phyloP scores from a whole-genome alignment of 2,113 vertebrate genomes.

The Saccopteryx bilineata region DNA sequence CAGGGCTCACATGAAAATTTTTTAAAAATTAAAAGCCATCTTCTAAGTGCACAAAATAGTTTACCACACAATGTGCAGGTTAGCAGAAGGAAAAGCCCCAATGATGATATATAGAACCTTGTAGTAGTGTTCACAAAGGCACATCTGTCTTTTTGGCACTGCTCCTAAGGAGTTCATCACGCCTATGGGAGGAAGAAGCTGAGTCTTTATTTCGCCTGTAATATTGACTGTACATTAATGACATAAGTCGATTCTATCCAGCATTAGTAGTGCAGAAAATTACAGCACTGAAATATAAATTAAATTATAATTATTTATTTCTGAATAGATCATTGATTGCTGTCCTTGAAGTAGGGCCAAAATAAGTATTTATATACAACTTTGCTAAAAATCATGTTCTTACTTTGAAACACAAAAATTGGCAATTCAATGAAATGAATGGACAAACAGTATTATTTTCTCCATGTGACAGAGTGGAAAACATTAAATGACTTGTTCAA shows the following conservation, averaged over 20 bases:
- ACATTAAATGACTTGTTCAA: not conserved
- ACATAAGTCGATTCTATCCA: not conserved
- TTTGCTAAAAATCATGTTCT: constrained; percentile 35
- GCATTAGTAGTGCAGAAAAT: not conserved
- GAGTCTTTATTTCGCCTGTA: not conserved
- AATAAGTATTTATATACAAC: not conserved
- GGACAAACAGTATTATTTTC: not conserved
- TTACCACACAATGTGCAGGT: not conserved
- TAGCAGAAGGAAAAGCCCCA: not conserved
- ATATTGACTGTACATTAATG: not conserved
- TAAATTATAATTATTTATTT: not conserved
- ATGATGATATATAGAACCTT: not conserved
- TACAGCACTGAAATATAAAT: not conserved
- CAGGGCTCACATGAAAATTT: not conserved
- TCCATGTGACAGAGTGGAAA: constrained; percentile 36
- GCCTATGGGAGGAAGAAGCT: not conserved
- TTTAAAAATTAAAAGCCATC: not conserved
- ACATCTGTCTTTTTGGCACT: not conserved
- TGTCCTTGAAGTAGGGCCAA: not conserved
- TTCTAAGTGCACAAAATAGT: not conserved
- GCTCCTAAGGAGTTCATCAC: not conserved
- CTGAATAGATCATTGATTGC: not conserved
- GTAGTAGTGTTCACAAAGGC: not conserved
- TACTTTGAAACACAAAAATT: constrained; percentile 38
- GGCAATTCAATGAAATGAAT: constrained; percentile 20